Evolutionary conservation across 2,113 vertebrate species (phyloP), one percentile per base, ranked within the genome.

Genomic region (Burhinus bistriatus): DNA sequence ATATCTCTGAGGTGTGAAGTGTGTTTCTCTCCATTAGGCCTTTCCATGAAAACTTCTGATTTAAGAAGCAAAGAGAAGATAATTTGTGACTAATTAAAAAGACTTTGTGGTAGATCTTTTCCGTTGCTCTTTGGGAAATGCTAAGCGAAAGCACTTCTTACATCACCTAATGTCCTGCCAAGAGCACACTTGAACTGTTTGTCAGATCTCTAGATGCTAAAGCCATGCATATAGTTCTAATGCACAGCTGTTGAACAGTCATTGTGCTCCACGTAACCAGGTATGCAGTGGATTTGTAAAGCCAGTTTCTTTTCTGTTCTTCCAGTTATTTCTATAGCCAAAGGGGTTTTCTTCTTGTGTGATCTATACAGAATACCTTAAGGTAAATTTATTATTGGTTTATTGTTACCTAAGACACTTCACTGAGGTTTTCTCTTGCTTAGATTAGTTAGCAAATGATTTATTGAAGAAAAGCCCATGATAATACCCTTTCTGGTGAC

Each of bases 381-480:
- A 42, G 77, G 42, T 78, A 80, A 95, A 69, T 87, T 44, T 89
- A 93, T 85, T 82, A 45, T 89, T 76, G 27, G 26, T 88, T 93
- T 95, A n/a, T 49, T 92, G 45, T 85, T 91, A 51, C 58, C 57
- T 91, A 66, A 88, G 81, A 55, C 49, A 68, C 42, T 93, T 94
- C 19, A 32, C 71, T 85, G 68, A 69, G 72, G 87, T 95, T 84
- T 95, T 93, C 47, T 73, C 11, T 68, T 81, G 47, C 66, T 97
- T 97, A 96, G 70, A 75, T 83, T 84, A 90, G 45, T 73, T 72
- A 70, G 42, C 71, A 94, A 94, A 78, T 45, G 47, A 49, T 36
- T 83, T 92, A 83, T 73, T 88, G n/a, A 85, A 95, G 36, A 72
- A 76, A 95, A 93, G 10, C 8, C 29, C 45, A 51, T n/a, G 47